Evolutionary conservation across 2,113 vertebrate genomes (phyloP), one percentile per base, ranked within the genome.

Genomic region (Phrynosoma blainvillii): DNA sequence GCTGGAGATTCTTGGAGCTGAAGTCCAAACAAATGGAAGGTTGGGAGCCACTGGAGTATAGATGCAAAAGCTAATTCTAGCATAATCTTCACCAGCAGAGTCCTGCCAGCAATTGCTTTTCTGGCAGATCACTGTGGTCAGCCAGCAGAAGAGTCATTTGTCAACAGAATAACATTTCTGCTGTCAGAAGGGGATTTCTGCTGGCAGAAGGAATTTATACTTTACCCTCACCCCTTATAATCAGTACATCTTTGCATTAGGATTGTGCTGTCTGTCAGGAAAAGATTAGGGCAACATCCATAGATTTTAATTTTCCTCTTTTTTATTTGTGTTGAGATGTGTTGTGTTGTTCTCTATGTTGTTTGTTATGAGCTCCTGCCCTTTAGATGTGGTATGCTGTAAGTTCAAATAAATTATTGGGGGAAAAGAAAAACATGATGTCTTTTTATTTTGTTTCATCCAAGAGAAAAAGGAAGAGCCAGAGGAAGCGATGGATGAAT

Each of bases 371-470:
- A 23, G 3, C 36, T 7, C 10, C 16, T 36, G 36, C 21, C 62
- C 16, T 66, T 79, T 75, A 36, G 23, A 3, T 87, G 0, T 1
- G 1, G 0, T 78, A 47, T 21, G 20, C 20, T 88, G 2, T 74
- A 23, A 88, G 56, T 77, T 16, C 36, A 75, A 87, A 62, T 16
- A 82, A 14, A n/a, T 71, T 88, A 80, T 0, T 0, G 8, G 88
- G 88, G 36, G 75, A 59, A 52, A 23, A 78, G 25, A 85, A 66
- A 74, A 36, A 88, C 36, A 56, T 32, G 80, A 82, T 85, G 20
- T 18, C 30, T 59, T 79, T 87, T 66, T 52, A 21, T 1, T 84
- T n/a, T 76, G 79, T 25, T 74, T 79, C 12, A 4, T 32, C 18
- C 6, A 85, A 23, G 25, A 79, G 4, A 30, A 87, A 89, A 87